Evolutionary conservation across 2,113 vertebrate genomes (phyloP), one percentile per base, ranked within the genome.

Genomic region (Grallaria varia): DNA sequence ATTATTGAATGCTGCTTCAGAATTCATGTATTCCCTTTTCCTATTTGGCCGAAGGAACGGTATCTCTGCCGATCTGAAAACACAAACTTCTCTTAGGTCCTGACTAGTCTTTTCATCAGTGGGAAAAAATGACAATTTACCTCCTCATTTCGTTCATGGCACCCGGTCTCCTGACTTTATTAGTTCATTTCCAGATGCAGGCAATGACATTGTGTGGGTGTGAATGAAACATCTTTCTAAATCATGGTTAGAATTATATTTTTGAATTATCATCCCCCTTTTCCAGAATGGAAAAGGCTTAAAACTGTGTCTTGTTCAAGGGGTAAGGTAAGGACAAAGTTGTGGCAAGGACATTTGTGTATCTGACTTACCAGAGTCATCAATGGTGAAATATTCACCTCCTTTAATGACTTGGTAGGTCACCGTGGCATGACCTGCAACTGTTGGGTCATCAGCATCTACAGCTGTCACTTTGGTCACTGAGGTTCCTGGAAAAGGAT

Each of bases 401-500:
- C 98, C 98, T 37, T 87, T 87, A 80, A 97, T 95, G 83, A 99
- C 71, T 23, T 98, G 98, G 79, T 99, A 99, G 40, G 89, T 95
- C 60, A 99, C 97, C 0, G 96, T 97, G 89, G 98, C 98, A 2
- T 99, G 98, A 10, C 97, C 98, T 12, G 98, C 89, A n/a, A 98
- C 98, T 3, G 98, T 99, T 39, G 99, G 98, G 77, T 99, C 99
- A 42, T 99, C 99, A 31, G 98, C 98, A 56, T 99, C 99, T 13
- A 98, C 97, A 4, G 99, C 99, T 24, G 66, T 98, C 90, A 99
- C 98, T 56, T 79, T 97, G 50, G 98, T 96, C 44, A 99, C 98
- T 0, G 93, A 95, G 20, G 98, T 98, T 80, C 98, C 99, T 99
- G 56, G 14, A 53, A 83, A 92, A 86, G 76, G 53, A 39, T 79